A percentile compares a stretch with the other conserved stretches of the same genome.
Evolutionary conservation across 2,113 vertebrate genomes (phyloP).

Genomic region (Syngnathus typhle): DNA sequence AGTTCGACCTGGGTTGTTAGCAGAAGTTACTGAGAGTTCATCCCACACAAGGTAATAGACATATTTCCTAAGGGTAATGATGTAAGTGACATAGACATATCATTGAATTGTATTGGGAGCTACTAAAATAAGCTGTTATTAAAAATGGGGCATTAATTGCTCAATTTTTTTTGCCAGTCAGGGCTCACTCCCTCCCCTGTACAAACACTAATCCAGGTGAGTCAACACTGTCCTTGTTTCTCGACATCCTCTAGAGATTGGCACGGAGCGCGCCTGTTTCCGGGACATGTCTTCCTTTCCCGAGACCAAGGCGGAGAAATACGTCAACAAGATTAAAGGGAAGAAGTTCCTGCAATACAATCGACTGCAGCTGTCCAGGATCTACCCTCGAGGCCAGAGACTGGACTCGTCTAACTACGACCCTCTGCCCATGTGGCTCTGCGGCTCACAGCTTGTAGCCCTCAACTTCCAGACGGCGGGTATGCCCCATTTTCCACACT

Average conservation of each 20-base stretch:
- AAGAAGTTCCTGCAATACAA: conserved; percentile 99
- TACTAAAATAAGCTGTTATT: background rate
- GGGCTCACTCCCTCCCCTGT: background rate
- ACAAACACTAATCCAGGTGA: background rate
- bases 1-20: too few species aligned
- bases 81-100: too few species aligned
- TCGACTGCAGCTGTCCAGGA: conserved; percentile 92
- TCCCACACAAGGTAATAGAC: too few species aligned
- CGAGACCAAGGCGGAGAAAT: conserved; percentile 96
- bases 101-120: too few species aligned
- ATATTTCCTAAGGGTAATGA: too few species aligned
- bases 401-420: conserved; percentile 98
- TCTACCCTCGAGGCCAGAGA: conserved; percentile 95
- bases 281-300: conserved; percentile 98
- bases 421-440: conserved; percentile 97
- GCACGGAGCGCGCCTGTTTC: conserved; percentile 92
- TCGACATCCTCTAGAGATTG: conserved; percentile 77
- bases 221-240: conserved; percentile 1
- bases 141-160: background rate
- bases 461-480: conserved; percentile 99
- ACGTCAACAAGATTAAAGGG: conserved; percentile 92
- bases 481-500: conserved; percentile 41
- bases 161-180: background rate
- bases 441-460: conserved; percentile 93
- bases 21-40: too few species aligned